Conservation (phyloP, 2,888 invertebrate species). For the Thyatira batis region DNA sequence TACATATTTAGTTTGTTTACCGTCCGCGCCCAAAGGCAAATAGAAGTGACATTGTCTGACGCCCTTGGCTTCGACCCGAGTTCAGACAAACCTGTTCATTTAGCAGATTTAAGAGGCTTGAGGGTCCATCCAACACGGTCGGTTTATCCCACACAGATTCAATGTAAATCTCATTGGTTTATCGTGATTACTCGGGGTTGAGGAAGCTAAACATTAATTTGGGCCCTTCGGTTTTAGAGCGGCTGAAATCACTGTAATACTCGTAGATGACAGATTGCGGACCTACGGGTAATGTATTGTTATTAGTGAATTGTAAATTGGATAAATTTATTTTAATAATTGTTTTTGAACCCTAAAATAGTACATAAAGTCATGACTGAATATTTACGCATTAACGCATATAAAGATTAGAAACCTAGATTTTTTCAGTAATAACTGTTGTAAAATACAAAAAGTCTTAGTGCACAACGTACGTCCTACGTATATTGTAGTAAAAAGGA, state of each 20-base stretch:
- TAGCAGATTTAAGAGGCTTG: slow-evolving; percentile 30
- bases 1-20: slow-evolving; percentile 61
- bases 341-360: too few species aligned
- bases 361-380: too few species aligned
- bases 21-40: slow-evolving; percentile 64
- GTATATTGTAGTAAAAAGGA: background rate
- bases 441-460: background rate
- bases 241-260: background rate
- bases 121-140: slow-evolving; percentile 27
- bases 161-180: slow-evolving; percentile 35
- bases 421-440: background rate
- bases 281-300: background rate
- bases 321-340: background rate
- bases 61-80: slow-evolving; percentile 54
- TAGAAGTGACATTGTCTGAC: slow-evolving; percentile 75
- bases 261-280: background rate
- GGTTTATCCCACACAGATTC: slow-evolving; percentile 30
- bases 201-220: slow-evolving; percentile 3
- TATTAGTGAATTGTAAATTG: background rate
- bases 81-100: slow-evolving; percentile 31
- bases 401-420: too few species aligned
- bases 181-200: slow-evolving; percentile 33
- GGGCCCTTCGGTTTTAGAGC: background rate
- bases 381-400: too few species aligned
- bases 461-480: background rate